Conservation (phyloP, 2,113 vertebrate species). For the Nymphicus hollandicus region DNA sequence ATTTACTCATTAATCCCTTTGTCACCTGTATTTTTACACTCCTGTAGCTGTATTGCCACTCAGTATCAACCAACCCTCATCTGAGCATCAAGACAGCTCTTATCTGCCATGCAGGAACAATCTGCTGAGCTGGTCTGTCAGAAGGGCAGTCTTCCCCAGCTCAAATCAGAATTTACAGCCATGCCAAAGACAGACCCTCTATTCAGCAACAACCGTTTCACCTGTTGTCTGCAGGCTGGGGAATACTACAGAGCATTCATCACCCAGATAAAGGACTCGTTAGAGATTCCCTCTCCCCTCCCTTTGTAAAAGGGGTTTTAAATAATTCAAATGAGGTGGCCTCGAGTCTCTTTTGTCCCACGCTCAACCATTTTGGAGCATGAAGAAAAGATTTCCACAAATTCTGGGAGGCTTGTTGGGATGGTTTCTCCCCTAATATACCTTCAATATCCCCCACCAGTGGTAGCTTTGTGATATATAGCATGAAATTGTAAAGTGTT, state of each 20-base stretch:
- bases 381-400: neutral
- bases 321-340: neutral
- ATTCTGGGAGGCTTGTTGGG: neutral
- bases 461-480: neutral
- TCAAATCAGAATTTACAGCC: rapidly evolving
- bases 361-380: neutral
- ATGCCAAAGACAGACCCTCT: neutral
- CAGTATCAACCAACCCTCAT: rapidly evolving
- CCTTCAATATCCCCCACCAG: neutral
- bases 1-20: neutral
- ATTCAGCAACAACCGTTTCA: neutral
- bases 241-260: neutral
- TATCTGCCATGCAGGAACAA: neutral
- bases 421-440: neutral
- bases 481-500: neutral
- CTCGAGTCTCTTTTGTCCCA: neutral
- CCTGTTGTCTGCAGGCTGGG: neutral
- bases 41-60: neutral
- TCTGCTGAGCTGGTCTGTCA: neutral
- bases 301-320: neutral
- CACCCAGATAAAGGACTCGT: rapidly evolving
- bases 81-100: rapidly evolving
- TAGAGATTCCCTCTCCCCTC: neutral
- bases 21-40: neutral
- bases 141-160: too few relatives aligned